Conservation (phyloP, 2,888 invertebrate genomes). For the Tromatobia lineatoria region DNA sequence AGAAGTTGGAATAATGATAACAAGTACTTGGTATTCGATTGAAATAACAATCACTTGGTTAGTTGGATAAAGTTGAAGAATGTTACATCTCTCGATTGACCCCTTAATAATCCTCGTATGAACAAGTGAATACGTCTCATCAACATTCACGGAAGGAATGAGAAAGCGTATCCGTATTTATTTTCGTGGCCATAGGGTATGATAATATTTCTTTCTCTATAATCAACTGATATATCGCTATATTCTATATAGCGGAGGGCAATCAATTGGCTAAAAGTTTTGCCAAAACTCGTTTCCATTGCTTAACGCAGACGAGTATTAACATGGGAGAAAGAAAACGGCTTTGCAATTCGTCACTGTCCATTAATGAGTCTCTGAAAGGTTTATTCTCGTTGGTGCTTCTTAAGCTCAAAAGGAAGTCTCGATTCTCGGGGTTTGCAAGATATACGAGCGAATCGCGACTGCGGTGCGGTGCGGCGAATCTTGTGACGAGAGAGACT, state of each 20-base stretch:
- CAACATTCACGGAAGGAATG: too few species aligned
- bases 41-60: too few species aligned
- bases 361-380: slow-evolving; percentile 79
- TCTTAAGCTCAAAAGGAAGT: slow-evolving; percentile 30
- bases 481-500: neutral
- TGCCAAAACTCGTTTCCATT: neutral
- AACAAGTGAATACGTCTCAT: too few species aligned
- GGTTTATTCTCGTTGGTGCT: slow-evolving; percentile 37
- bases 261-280: neutral
- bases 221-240: too few species aligned
- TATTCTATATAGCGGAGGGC: neutral
- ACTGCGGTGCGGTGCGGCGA: too few species aligned
- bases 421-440: slow-evolving; percentile 26
- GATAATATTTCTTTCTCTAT: too few species aligned
- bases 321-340: neutral
- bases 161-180: too few species aligned
- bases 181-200: slow-evolving; percentile 31
- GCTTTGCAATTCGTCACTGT: slow-evolving; percentile 80
- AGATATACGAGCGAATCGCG: neutral
- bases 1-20: neutral
- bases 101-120: too few species aligned
- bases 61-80: too few species aligned
- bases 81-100: too few species aligned
- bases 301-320: neutral
- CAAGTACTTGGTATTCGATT: neutral